Evolutionary conservation across 2,797 vertebrate species (phyloP).

Genomic region (Propithecus deckenii): DNA sequence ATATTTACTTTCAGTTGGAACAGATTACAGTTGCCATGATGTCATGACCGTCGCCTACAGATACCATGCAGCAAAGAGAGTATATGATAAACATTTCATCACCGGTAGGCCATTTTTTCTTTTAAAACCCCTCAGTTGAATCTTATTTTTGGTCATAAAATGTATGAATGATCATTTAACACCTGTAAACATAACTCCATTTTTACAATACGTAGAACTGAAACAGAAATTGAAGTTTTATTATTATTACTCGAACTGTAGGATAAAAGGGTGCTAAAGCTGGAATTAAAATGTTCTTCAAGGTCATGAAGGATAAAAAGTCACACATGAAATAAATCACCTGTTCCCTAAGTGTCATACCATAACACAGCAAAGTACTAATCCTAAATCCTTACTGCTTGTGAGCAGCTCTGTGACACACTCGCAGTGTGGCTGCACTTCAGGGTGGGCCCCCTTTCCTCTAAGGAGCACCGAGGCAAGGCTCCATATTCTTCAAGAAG

Average conservation of each 20-base stretch:
- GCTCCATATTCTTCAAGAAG: background rate
- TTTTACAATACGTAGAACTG: background rate
- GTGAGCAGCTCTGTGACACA: background rate
- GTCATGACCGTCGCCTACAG: background rate
- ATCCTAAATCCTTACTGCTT: background rate
- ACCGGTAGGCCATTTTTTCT: background rate
- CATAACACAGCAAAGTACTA: background rate
- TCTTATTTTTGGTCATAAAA: background rate
- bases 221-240: background rate
- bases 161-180: background rate
- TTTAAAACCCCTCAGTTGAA: background rate
- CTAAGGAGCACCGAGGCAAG: background rate
- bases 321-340: background rate
- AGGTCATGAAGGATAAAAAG: background rate
- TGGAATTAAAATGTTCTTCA: background rate
- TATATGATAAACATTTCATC: background rate
- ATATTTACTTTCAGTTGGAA: background rate
- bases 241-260: background rate
- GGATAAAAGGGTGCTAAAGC: background rate
- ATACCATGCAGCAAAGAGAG: background rate
- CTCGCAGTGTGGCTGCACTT: background rate
- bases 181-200: background rate
- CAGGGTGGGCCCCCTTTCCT: no score
- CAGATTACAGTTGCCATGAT: background rate
- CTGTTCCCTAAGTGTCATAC: background rate